These are phyloP conservation scores for Coelinius sp. DNA, from an alignment of 2,888 invertebrate species.

Conservation along the genomic window DNA sequence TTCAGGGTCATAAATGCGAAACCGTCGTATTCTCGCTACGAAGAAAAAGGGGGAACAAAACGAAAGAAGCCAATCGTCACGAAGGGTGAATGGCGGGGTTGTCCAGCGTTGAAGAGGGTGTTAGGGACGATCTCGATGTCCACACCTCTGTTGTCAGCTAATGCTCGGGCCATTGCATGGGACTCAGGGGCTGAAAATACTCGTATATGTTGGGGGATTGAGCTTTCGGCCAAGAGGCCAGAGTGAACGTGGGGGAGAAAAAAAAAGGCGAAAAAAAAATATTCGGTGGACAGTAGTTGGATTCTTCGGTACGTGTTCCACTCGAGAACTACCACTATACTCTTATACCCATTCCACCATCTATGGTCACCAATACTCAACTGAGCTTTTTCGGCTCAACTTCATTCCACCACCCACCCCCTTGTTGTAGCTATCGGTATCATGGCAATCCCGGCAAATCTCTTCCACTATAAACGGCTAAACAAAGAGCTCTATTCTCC, in stretches of 20 bases:
- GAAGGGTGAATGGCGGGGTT: slow-evolving; percentile 44
- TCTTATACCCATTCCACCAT: neutral
- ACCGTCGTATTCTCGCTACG: slow-evolving; percentile 41
- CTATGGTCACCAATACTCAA: slow-evolving; percentile 21
- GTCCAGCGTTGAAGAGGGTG: slow-evolving; percentile 50
- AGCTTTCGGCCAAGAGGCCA: slow-evolving; percentile 30
- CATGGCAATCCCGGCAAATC: slow-evolving; percentile 69
- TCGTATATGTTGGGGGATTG: slow-evolving; percentile 19
- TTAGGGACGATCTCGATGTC: slow-evolving; percentile 61
- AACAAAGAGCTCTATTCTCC: slow-evolving; percentile 71
- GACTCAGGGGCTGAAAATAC: slow-evolving; percentile 20
- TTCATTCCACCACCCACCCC: slow-evolving; percentile 35
- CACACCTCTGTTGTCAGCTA: slow-evolving; percentile 70
- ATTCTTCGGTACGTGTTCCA: slow-evolving; percentile 11
- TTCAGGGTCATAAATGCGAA: slow-evolving; percentile 66
- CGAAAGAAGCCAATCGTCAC: slow-evolving; percentile 54
- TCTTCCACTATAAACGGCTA: slow-evolving; percentile 71
- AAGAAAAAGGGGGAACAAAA: neutral
- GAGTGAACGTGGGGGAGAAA: slow-evolving; percentile 39
- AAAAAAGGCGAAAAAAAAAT: slow-evolving; percentile 37
- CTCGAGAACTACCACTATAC: neutral
- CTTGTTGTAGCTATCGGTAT: slow-evolving; percentile 52
- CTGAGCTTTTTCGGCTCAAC: slow-evolving; percentile 2
- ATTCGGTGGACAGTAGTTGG: slow-evolving; percentile 25
- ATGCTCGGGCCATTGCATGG: slow-evolving; percentile 63